Percentiles rank a stretch among this genome's conserved stretches.
Evolutionary conservation across 2,888 invertebrate genomes (phyloP).

Genomic region (Eupithecia centaureata): DNA sequence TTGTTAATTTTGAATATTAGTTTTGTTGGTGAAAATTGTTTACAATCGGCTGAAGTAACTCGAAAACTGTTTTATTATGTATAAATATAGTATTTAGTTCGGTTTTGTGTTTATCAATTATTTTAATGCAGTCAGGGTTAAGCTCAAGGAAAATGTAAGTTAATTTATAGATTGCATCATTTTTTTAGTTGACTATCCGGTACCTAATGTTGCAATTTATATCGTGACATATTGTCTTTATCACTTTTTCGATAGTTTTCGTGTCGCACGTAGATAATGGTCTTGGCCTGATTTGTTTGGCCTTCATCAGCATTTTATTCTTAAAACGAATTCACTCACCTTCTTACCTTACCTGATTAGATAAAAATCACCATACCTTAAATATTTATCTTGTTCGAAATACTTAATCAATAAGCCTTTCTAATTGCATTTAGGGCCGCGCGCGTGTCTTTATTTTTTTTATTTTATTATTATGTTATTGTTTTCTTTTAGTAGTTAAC

Average conservation of each 20-base stretch:
- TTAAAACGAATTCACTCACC: neutral
- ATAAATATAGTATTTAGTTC: neutral
- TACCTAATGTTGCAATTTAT: conserved; percentile 12
- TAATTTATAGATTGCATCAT: conserved; percentile 13
- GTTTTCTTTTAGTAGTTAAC: too few relatives aligned
- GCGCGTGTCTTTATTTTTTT: too few relatives aligned
- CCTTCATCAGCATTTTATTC: conserved; percentile 9
- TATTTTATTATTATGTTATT: too few relatives aligned
- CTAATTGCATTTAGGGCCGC: too few relatives aligned
- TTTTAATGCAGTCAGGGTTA: neutral
- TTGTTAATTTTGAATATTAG: conserved; percentile 13
- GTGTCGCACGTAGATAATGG: conserved; percentile 22
- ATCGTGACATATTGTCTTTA: conserved; percentile 14
- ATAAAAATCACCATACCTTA: neutral
- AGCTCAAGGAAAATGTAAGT: neutral
- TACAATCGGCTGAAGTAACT: neutral
- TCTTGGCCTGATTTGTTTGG: conserved; percentile 8
- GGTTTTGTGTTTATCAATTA: neutral
- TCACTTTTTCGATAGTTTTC: conserved; percentile 15
- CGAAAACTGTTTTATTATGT: neutral
- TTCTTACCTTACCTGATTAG: conserved; percentile 4
- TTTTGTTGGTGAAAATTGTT: neutral
- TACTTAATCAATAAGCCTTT: neutral
- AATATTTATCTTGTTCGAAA: neutral
- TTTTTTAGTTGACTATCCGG: neutral